Percentiles rank a stretch among this genome's conserved stretches.
Evolutionary conservation across 2,797 vertebrate genomes (phyloP).

Genomic region (Champsocephalus esox): DNA sequence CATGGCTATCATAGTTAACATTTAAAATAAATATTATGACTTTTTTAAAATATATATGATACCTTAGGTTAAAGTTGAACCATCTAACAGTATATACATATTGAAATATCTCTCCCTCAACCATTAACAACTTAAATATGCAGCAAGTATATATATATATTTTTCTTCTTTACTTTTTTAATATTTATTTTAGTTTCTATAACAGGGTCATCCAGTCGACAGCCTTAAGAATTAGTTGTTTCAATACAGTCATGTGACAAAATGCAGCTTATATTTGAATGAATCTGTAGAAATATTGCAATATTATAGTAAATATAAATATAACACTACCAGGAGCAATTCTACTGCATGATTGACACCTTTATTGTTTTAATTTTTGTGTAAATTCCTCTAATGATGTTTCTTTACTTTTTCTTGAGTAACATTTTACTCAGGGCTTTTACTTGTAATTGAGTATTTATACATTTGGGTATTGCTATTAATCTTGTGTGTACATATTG

Average conservation of each 20-base stretch:
- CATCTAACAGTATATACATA: not conserved
- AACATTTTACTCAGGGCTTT: not conserved
- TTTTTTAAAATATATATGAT: not conserved
- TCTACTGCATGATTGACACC: not conserved
- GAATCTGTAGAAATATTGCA: not conserved
- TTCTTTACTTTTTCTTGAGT: not conserved
- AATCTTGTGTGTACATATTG: not conserved
- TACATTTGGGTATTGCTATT: not conserved
- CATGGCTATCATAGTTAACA: not conserved
- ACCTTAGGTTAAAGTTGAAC: not conserved
- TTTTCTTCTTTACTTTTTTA: no score
- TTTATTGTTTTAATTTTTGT: not conserved
- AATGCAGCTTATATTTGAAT: not conserved
- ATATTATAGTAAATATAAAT: not conserved
- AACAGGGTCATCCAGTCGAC: no score
- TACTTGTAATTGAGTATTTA: conserved; percentile 7
- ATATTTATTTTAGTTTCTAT: no score
- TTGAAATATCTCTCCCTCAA: no score
- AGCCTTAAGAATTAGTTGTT: no score
- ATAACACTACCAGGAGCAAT: not conserved
- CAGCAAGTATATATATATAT: no score
- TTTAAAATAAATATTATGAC: not conserved
- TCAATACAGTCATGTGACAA: no score
- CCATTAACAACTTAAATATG: no score
- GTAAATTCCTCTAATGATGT: not conserved